A percentile compares a stretch with the other conserved stretches of the same genome.
phyloP scores from a whole-genome alignment of 1,140 invertebrate species.

The Grapholita molesta region DNA sequence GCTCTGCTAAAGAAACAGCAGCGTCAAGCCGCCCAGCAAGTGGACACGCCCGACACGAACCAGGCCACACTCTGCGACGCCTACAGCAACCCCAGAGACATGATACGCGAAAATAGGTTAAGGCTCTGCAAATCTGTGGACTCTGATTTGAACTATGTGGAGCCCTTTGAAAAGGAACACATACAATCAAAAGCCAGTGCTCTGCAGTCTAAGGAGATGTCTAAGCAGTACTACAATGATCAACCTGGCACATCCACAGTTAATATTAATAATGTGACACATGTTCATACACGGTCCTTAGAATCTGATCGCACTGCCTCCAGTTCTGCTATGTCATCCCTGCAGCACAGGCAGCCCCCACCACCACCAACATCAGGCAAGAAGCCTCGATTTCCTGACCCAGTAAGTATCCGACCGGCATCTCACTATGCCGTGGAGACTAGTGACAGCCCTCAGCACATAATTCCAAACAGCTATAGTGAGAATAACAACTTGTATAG shows the following conservation, averaged over 20 bases:
- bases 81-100: slow-evolving; percentile 66
- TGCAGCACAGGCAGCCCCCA: slow-evolving; percentile 64
- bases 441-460: slow-evolving; percentile 25
- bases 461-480: slow-evolving; percentile 56
- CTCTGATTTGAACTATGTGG: slow-evolving; percentile 71
- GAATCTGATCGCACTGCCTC: slow-evolving; percentile 33
- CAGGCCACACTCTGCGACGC: slow-evolving; percentile 64
- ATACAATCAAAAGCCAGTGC: slow-evolving; percentile 71
- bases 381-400: slow-evolving; percentile 70
- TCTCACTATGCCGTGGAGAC: slow-evolving; percentile 68
- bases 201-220: slow-evolving; percentile 59
- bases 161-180: slow-evolving; percentile 69
- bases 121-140: slow-evolving; percentile 70
- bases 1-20: slow-evolving; percentile 68
- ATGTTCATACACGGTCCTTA: slow-evolving; percentile 46
- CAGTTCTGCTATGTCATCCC: slow-evolving; percentile 28
- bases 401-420: slow-evolving; percentile 65
- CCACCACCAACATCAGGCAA: slow-evolving; percentile 58
- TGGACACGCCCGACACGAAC: slow-evolving; percentile 25
- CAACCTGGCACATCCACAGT: slow-evolving; percentile 43
- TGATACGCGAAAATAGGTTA: slow-evolving; percentile 57
- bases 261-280: slow-evolving; percentile 41
- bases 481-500: slow-evolving; percentile 66
- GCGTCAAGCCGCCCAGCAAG: slow-evolving; percentile 42
- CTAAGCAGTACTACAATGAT: slow-evolving; percentile 52